Percentiles rank a stretch among this genome's conserved stretches.
Conservation (phyloP, 1,140 invertebrate genomes). For the Euglossa dilemma region DNA sequence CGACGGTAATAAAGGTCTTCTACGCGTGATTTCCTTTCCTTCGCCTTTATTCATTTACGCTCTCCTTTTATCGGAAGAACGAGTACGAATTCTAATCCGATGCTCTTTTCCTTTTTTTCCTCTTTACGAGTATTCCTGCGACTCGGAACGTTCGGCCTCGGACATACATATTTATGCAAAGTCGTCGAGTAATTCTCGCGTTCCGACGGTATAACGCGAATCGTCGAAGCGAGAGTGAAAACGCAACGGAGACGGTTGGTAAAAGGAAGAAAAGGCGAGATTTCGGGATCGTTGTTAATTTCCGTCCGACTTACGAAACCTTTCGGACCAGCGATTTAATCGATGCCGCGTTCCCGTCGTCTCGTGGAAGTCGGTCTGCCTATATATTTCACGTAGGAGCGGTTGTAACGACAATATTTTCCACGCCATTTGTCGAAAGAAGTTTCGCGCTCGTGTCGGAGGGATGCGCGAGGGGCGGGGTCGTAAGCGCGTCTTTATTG, state of each 20-base stretch:
- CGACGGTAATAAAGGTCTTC: background rate
- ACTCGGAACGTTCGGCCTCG: background rate
- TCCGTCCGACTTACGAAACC: background rate
- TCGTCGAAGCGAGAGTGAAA: background rate
- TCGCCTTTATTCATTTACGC: background rate
- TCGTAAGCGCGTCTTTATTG: constrained; percentile 56
- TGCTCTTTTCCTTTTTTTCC: too few relatives aligned
- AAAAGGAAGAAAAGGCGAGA: background rate
- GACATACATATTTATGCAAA: background rate
- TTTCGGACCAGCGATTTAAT: background rate
- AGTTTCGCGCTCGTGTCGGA: background rate
- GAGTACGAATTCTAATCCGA: background rate
- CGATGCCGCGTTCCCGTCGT: background rate
- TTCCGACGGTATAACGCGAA: background rate
- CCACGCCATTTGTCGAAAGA: constrained; percentile 41
- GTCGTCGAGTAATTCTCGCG: background rate
- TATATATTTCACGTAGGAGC: background rate
- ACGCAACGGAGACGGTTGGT: background rate
- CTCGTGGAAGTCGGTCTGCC: background rate
- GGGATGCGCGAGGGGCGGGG: constrained; percentile 23
- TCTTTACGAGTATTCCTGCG: too few relatives aligned
- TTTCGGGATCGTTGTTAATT: background rate
- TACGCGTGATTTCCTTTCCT: background rate
- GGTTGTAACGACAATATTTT: constrained; percentile 36
- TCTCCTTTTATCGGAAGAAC: background rate